Conservation (phyloP, 2,888 invertebrate species). For the Ectobius pallidus region DNA sequence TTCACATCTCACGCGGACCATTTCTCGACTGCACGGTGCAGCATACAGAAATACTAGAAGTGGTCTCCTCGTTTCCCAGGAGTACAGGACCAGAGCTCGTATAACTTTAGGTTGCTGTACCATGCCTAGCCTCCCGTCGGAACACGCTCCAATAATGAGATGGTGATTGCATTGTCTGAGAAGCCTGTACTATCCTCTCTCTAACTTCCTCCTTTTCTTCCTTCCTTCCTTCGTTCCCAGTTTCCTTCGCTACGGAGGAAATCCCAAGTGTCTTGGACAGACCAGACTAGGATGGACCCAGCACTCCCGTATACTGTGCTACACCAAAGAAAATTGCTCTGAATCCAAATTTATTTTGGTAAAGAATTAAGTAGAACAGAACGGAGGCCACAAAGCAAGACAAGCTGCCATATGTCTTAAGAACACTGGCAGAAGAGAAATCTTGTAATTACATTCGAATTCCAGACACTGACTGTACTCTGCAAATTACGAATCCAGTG, state of each 20-base stretch:
- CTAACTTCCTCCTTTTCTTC: too few relatives aligned
- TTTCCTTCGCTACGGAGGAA: neutral
- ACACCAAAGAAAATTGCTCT: neutral
- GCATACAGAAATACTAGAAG: too few relatives aligned
- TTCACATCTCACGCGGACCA: neutral
- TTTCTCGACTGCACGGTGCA: neutral
- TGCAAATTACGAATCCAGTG: too few relatives aligned
- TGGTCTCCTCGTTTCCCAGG: too few relatives aligned
- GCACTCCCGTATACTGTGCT: neutral
- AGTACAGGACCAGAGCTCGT: neutral
- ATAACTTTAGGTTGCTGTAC: slow-evolving; percentile 21
- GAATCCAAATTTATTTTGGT: neutral
- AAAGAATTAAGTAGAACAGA: neutral
- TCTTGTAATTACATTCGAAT: too few relatives aligned
- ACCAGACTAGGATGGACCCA: neutral
- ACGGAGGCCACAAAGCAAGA: too few relatives aligned
- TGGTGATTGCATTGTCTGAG: slow-evolving; percentile 29
- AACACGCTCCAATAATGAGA: slow-evolving; percentile 14
- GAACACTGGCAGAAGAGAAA: too few relatives aligned
- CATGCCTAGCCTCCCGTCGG: slow-evolving; percentile 18
- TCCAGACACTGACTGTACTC: too few relatives aligned
- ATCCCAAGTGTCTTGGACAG: neutral
- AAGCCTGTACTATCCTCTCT: too few relatives aligned
- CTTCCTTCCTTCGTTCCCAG: neutral
- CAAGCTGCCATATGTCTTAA: too few relatives aligned